A percentile compares a stretch with the other conserved stretches of the same genome.
phyloP scores from a whole-genome alignment of 2,797 vertebrate genomes.

The Urosaurus nigricauda region DNA sequence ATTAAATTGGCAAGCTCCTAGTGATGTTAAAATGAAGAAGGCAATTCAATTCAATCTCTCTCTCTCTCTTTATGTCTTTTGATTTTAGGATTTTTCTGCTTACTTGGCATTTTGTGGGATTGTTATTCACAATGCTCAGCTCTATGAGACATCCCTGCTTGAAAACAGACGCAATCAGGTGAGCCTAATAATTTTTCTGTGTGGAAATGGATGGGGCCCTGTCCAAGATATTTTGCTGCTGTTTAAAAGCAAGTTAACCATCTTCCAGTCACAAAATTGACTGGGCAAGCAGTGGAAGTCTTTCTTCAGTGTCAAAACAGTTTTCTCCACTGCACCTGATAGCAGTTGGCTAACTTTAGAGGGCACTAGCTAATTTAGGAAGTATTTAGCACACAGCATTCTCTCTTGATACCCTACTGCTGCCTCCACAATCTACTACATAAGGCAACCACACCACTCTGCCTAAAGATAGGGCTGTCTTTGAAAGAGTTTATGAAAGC shows the following conservation, averaged over 20 bases:
- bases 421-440: too few relatives aligned
- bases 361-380: neutral
- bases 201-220: too few relatives aligned
- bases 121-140: conserved; percentile 94
- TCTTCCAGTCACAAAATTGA: neutral
- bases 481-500: neutral
- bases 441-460: neutral
- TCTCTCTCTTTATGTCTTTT: neutral
- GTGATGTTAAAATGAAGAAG: neutral
- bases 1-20: neutral
- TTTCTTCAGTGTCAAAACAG: neutral
- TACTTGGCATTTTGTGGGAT: conserved; percentile 97
- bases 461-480: neutral
- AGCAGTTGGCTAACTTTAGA: neutral
- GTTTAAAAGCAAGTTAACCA: neutral
- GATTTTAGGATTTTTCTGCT: conserved; percentile 89
- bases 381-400: neutral
- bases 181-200: conserved; percentile 19
- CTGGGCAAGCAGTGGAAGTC: neutral
- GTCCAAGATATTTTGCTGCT: neutral
- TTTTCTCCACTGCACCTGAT: neutral
- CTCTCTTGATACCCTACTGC: neutral
- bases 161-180: conserved; percentile 96
- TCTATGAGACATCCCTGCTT: conserved; percentile 94
- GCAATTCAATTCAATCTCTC: neutral